These are phyloP conservation scores for Napeogenes inachia DNA, from an alignment of 2,888 invertebrate genomes.

Conservation along the genomic window DNA sequence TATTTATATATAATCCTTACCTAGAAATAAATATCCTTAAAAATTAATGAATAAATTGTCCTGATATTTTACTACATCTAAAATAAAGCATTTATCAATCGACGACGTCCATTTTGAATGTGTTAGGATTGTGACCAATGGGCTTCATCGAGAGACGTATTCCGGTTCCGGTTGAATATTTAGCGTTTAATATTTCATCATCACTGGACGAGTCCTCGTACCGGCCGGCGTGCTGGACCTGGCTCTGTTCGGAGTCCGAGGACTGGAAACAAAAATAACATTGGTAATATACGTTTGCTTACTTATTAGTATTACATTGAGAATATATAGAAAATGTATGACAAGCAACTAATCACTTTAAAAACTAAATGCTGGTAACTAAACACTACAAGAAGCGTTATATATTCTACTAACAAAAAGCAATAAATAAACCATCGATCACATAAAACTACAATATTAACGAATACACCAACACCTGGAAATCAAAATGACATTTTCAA, in stretches of 20 bases:
- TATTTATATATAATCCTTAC: too few species aligned
- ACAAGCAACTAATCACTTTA: too few species aligned
- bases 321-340: too few species aligned
- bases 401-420: too few species aligned
- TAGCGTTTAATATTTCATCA: slow-evolving; percentile 62
- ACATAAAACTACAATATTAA: too few species aligned
- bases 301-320: too few species aligned
- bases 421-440: too few species aligned
- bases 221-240: slow-evolving; percentile 52
- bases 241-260: slow-evolving; percentile 59
- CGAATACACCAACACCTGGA: too few species aligned
- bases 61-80: not conserved
- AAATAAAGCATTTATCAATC: slow-evolving; percentile 47
- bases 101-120: slow-evolving; percentile 66
- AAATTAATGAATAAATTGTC: not conserved
- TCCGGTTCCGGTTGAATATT: slow-evolving; percentile 47
- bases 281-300: not conserved
- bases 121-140: slow-evolving; percentile 54
- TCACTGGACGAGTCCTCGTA: slow-evolving; percentile 67
- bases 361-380: too few species aligned
- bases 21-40: too few species aligned
- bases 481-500: too few species aligned
- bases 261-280: slow-evolving; percentile 44
- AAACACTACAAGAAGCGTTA: too few species aligned
- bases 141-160: slow-evolving; percentile 66